Base-by-base conservation (phyloP, 2,797 vertebrate species). In the Muraenolepis orangiensis region DNA sequence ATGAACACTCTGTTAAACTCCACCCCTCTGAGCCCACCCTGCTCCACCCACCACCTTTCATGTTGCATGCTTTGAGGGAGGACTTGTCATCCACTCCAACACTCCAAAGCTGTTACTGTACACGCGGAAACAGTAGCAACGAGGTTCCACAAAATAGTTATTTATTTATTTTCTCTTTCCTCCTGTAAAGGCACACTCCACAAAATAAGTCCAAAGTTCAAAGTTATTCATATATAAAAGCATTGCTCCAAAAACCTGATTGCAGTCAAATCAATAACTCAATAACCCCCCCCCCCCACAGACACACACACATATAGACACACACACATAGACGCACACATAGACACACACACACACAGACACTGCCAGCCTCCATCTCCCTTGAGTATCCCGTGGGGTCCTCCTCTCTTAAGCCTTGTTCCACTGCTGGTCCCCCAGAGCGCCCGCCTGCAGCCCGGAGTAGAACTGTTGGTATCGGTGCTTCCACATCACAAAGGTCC, bases 391-490 rank as follows among this genome's bases (percentile, higher is more conserved):
- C 30, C 20, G 4, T 40, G 34, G 34, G 66, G 8, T 57, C 4
- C 3, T n/a, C 69, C 20, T 18, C 16, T 31, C 66, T 88, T 81
- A 94, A 72, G 93, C 93, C 78, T 92, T 94, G 72, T 93, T 90
- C 93, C 93, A 94, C 51, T 89, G 83, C 80, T 85, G 80, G 36
- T 77, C 61, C 61, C 89, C 85, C 73, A 86, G 76, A 7, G 87
- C 84, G 61, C 84, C 81, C 3, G 94, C 91, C 85, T 95, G 92
- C 46, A 92, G 82, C 0, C 97, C 98, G 12, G 93, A 93, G 0
- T 96, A 98, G 82, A 99, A 98, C 75, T 97, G 95, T 90, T 99
- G 97, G 86, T 99, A 99, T 26, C 96, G 94, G 82, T 97, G 93
- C 83, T 97, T 98, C 98, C 98, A 99, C 95, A 99, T 95, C 85